These are phyloP conservation scores for Drosophila seguyi DNA, from an alignment of 1,140 invertebrate species.

Conservation along the genomic window DNA sequence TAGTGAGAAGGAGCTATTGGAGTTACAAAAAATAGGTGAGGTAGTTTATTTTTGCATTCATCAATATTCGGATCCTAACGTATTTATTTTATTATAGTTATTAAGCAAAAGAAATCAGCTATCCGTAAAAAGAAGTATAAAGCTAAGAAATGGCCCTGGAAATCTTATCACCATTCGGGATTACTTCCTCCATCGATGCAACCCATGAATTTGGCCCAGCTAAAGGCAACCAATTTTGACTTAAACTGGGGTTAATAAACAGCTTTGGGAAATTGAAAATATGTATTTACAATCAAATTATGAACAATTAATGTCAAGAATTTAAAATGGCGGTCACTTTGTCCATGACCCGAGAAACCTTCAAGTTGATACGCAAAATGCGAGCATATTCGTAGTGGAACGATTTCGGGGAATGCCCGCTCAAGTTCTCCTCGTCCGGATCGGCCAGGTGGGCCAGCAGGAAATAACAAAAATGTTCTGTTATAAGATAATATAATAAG, in stretches of 20 bases:
- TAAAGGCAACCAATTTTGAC: constrained; percentile 36
- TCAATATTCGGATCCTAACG: neutral
- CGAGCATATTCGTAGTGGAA: constrained; percentile 75
- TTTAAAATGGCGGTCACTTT: constrained; percentile 65
- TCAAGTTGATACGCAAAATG: constrained; percentile 66
- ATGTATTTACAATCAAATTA: constrained; percentile 13
- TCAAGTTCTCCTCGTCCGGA: constrained; percentile 71
- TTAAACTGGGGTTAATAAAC: constrained; percentile 44
- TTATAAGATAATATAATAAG: no score
- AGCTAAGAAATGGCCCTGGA: constrained; percentile 25
- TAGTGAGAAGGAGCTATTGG: constrained; percentile 51
- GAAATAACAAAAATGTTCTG: constrained; percentile 79
- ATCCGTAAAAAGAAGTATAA: constrained; percentile 9
- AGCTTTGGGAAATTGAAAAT: neutral
- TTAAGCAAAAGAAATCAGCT: constrained; percentile 18
- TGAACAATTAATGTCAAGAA: constrained; percentile 22
- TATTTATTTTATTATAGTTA: neutral
- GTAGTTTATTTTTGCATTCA: neutral
- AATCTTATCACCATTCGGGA: neutral
- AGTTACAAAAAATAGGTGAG: constrained; percentile 64
- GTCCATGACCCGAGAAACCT: constrained; percentile 72
- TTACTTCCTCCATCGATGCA: constrained; percentile 64
- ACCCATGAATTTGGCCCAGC: constrained; percentile 29
- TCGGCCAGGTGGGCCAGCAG: constrained; percentile 72
- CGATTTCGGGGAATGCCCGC: constrained; percentile 69